A percentile compares a stretch with the other conserved stretches of the same genome.
These are phyloP conservation scores for Andrena camellia DNA, from an alignment of 2,888 invertebrate species.

Conservation along the genomic window DNA sequence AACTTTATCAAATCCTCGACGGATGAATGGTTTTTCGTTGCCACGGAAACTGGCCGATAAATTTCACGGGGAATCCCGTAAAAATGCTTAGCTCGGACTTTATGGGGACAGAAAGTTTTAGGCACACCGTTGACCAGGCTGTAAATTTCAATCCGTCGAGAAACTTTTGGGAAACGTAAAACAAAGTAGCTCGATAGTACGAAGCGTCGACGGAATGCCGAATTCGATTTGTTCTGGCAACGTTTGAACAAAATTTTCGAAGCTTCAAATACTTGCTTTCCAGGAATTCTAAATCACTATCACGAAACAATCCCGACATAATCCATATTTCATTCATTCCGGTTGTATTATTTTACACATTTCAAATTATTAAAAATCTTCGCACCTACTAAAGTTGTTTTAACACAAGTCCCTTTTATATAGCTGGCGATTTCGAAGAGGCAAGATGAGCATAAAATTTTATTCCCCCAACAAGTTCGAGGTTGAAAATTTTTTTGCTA, in stretches of 20 bases:
- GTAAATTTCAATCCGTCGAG: constrained; percentile 32
- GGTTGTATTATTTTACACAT: not conserved
- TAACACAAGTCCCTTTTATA: not conserved
- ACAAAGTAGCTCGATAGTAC: not conserved
- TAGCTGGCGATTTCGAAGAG: not conserved
- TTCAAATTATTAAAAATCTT: not conserved
- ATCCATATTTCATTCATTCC: not conserved
- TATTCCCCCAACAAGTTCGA: constrained; percentile 10
- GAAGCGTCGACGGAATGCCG: not conserved
- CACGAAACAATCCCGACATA: not conserved
- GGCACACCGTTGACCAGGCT: not conserved
- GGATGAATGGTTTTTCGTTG: constrained; percentile 10
- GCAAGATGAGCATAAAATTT: constrained; percentile 6
- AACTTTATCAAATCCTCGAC: constrained; percentile 44
- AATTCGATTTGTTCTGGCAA: not conserved
- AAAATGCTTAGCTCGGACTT: constrained; percentile 24
- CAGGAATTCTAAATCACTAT: no score
- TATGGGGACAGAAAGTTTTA: constrained; percentile 23
- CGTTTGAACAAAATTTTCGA: not conserved
- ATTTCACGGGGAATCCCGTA: constrained; percentile 1
- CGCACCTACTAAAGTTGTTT: not conserved
- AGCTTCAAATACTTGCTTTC: not conserved
- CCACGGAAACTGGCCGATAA: constrained; percentile 22
- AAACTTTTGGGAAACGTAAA: not conserved
- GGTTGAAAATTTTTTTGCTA: constrained; percentile 19